Conservation (phyloP, 2,797 vertebrate genomes). For the Uromys caudimaculatus region DNA sequence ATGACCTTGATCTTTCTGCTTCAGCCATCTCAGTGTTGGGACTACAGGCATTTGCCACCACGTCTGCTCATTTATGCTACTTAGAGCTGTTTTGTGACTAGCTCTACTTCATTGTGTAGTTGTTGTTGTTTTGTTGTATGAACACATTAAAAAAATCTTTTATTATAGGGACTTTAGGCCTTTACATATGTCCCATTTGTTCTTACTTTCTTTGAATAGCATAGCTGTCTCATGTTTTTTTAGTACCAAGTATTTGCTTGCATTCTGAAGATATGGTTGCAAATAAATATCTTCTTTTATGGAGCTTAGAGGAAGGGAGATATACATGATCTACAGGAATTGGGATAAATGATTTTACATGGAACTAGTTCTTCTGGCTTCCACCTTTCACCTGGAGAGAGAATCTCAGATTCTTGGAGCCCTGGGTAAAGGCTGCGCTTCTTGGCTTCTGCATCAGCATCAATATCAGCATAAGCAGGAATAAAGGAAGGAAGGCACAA, state of each 20-base stretch:
- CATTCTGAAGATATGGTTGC: background rate
- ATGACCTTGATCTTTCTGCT: background rate
- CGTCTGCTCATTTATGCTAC: background rate
- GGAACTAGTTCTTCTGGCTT: background rate
- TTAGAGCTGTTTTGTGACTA: background rate
- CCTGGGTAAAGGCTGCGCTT: background rate
- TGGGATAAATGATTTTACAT: background rate
- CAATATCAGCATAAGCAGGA: background rate
- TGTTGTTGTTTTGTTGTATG: background rate
- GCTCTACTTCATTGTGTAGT: background rate
- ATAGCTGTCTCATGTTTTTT: background rate
- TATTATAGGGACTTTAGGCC: slow-evolving; percentile 1
- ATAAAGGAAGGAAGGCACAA: background rate
- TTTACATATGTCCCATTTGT: background rate
- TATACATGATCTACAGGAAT: background rate
- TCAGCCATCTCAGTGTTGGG: background rate
- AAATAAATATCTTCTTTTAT: background rate
- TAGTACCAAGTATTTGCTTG: background rate
- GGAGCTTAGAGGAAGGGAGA: slow-evolving; percentile 14
- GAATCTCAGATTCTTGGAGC: background rate
- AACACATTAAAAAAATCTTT: slow-evolving; percentile 36
- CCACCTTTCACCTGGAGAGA: background rate
- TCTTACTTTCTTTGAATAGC: slow-evolving; percentile 33
- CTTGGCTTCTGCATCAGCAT: background rate
- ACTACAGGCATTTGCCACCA: background rate